Evolutionary conservation across 2,113 vertebrate genomes (phyloP).

Genomic region (Platysteira castanea): DNA sequence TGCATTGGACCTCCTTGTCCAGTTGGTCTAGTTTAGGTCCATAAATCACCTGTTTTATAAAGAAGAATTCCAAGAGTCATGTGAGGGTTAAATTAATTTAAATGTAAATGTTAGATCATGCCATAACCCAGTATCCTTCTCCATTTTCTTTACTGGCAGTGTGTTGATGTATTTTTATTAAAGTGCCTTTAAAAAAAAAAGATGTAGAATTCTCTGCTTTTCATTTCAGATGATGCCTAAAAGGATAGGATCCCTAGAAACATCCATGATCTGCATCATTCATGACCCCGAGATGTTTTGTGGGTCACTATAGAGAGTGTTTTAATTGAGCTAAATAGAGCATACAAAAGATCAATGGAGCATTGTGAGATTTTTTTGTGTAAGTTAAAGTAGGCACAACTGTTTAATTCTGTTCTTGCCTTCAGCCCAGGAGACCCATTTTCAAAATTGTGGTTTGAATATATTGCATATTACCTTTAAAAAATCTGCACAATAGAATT

Average conservation of each 20-base stretch:
- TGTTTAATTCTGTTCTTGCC: conserved; percentile 18
- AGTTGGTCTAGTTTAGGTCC: not conserved
- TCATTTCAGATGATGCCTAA: conserved; percentile 16
- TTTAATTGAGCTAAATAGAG: conserved; percentile 75
- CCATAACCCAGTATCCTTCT: not conserved
- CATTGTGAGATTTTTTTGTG: conserved; percentile 35
- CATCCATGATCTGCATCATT: conserved; percentile 58
- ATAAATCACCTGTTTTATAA: not conserved
- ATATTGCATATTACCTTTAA: not conserved
- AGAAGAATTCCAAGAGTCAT: not conserved
- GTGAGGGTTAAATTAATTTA: not conserved
- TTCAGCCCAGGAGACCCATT: not conserved
- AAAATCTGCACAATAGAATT: not conserved
- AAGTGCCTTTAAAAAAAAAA: not conserved
- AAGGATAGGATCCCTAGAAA: conserved; percentile 24
- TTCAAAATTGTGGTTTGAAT: conserved; percentile 6
- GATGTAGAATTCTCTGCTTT: not conserved
- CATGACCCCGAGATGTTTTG: conserved; percentile 49
- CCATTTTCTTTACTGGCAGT: not conserved
- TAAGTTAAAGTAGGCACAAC: conserved; percentile 27
- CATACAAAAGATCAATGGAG: conserved; percentile 66
- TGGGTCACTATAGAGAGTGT: conserved; percentile 57
- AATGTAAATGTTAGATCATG: not conserved
- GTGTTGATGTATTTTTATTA: not conserved
- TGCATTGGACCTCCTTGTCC: not conserved